Evolutionary conservation across 2,888 invertebrate genomes (phyloP).

Genomic region (Holacanthella duospinosa): DNA sequence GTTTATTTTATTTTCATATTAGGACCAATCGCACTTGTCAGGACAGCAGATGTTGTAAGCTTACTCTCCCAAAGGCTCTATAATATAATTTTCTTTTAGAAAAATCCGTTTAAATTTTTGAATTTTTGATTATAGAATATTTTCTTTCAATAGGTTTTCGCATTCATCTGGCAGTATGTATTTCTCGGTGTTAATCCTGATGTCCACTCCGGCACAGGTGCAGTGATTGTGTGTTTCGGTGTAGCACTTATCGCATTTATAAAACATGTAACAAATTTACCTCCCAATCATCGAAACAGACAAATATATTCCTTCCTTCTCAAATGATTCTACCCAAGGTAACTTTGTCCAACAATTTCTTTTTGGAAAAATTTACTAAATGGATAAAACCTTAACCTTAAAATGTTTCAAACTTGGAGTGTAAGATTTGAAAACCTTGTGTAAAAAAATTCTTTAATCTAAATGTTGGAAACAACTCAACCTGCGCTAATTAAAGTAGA

Average conservation of each 20-base stretch:
- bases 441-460: too few species aligned
- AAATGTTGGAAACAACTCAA: too few species aligned
- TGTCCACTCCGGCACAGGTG: conserved; percentile 12
- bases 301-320: not conserved
- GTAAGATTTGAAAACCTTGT: too few species aligned
- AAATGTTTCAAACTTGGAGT: too few species aligned
- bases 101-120: not conserved
- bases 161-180: conserved; percentile 27
- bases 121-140: too few species aligned
- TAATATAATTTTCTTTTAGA: not conserved
- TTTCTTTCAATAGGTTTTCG: conserved; percentile 19
- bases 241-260: conserved; percentile 7
- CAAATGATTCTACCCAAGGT: too few species aligned
- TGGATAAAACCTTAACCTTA: too few species aligned
- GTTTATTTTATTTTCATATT: not conserved
- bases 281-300: not conserved
- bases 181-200: conserved; percentile 20
- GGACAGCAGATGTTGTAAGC: conserved; percentile 26
- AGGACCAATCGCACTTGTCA: conserved; percentile 25
- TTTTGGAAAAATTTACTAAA: too few species aligned
- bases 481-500: too few species aligned
- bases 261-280: conserved; percentile 7
- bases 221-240: conserved; percentile 6
- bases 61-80: too few species aligned
- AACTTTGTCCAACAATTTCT: too few species aligned